Evolutionary conservation across 1,140 invertebrate genomes (phyloP).

Genomic region (Cecropterus lyciades): DNA sequence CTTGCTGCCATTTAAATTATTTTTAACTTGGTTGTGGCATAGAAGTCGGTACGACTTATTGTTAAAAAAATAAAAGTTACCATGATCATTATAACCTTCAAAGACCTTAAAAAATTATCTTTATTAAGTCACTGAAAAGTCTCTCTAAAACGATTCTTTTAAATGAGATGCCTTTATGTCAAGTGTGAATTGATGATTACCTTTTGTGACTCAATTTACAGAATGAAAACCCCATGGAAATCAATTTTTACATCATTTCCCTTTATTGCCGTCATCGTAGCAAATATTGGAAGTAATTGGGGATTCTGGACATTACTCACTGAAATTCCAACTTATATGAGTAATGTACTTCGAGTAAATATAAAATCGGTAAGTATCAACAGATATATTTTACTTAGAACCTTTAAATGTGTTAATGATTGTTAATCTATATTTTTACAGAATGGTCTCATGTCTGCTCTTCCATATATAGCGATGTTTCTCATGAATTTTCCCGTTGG

Average conservation of each 20-base stretch:
- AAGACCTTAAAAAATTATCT: no score
- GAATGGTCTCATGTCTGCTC: slow-evolving; percentile 42
- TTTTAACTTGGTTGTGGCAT: no score
- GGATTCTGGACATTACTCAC: slow-evolving; percentile 95
- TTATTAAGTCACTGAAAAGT: no score
- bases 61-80: background rate
- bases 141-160: no score
- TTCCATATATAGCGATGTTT: slow-evolving; percentile 84
- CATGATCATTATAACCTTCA: no score
- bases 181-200: no score
- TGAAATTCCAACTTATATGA: slow-evolving; percentile 94
- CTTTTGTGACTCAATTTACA: no score
- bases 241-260: slow-evolving; percentile 87
- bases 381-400: no score
- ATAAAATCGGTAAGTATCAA: slow-evolving; percentile 3
- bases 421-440: background rate
- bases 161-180: no score
- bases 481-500: slow-evolving; percentile 87
- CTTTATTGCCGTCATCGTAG: slow-evolving; percentile 90
- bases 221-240: slow-evolving; percentile 14
- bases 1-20: no score
- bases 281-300: slow-evolving; percentile 94
- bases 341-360: slow-evolving; percentile 90
- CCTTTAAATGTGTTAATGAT: no score
- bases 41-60: no score